Evolutionary conservation across 1,140 invertebrate genomes (phyloP).

Genomic region (Panagrolaimus sp.): DNA sequence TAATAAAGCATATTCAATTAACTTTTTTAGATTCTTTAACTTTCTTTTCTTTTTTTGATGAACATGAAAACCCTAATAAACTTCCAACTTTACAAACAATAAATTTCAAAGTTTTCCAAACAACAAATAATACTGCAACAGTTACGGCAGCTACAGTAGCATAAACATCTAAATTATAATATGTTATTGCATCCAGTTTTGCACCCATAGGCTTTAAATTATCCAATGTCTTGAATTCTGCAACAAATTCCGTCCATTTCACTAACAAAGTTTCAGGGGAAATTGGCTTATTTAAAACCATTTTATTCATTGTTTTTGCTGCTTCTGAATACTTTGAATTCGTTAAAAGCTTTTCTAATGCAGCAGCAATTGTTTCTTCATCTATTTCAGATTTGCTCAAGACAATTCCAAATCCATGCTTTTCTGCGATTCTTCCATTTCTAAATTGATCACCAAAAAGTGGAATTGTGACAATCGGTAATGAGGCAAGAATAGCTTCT

Average conservation of each 20-base stretch:
- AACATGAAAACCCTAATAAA: too few relatives aligned
- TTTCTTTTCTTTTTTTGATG: too few relatives aligned
- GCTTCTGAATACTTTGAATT: background rate
- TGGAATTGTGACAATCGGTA: conserved; percentile 71
- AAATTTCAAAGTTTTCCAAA: too few relatives aligned
- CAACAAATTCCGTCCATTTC: conserved; percentile 33
- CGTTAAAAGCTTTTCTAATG: background rate
- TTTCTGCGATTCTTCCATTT: conserved; percentile 21
- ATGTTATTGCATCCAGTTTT: conserved; percentile 30
- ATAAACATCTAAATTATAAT: conserved; percentile 36
- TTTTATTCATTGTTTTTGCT: conserved; percentile 17
- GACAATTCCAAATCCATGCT: conserved; percentile 17
- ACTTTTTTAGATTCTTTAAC: too few relatives aligned
- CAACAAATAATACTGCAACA: too few relatives aligned
- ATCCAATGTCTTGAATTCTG: conserved; percentile 34
- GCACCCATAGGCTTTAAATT: conserved; percentile 27
- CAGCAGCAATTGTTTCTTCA: background rate
- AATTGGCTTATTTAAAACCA: conserved; percentile 29
- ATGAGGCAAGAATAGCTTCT: conserved; percentile 73
- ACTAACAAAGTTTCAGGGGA: conserved; percentile 26
- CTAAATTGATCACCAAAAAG: conserved; percentile 25
- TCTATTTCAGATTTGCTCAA: conserved; percentile 18
- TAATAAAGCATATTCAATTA: too few relatives aligned
- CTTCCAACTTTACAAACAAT: too few relatives aligned
- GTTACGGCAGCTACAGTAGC: too few relatives aligned